Evolutionary conservation across 2,113 vertebrate species (phyloP), one percentile per base, ranked within the genome.

Genomic region (Eira barbara): DNA sequence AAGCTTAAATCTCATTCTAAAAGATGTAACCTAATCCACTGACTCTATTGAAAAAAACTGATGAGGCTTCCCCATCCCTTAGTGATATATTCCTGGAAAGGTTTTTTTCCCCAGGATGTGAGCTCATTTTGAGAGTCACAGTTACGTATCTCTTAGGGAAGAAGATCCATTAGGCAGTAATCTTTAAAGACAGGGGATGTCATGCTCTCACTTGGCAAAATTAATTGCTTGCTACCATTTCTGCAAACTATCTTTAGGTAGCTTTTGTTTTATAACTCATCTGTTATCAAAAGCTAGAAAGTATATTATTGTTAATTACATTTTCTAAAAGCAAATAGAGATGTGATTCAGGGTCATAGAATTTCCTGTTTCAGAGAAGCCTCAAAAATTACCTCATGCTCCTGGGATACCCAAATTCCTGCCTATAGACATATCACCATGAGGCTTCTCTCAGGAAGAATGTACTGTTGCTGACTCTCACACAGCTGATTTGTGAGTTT

Each of bases 51-150:
- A 96, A 71, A 67, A 67, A 81, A 61, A 92, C 18, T 89, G 85
- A 81, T 55, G 57, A 84, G 69, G 27, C 0, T 71, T 90, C 55
- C 78, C n/a, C 71, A 71, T 91, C 76, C 10, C 92, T 80, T 63
- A 89, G 39, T 39, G 95, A 91, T 94, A 21, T 49, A 74, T 97
- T 97, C 92, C 91, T 81, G 81, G 95, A 95, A 97, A 92, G 65
- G 18, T 21, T 83, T 71, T 89, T 89, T 34, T n/a, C 8, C 15
- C 86, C 90, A 91, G 87, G 42, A 95, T 65, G 55, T 76, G 57
- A 89, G 36, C 25, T 76, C 83, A 91, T 95, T 96, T 97, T 0
- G 1, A 89, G 49, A 93, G 59, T 91, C 90, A 90, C 11, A 96
- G 84, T 71, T 96, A 78, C 31, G 86, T 88, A 10, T 91, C 83